Conservation (phyloP, 1,140 invertebrate species). For the Caerostris extrusa region DNA sequence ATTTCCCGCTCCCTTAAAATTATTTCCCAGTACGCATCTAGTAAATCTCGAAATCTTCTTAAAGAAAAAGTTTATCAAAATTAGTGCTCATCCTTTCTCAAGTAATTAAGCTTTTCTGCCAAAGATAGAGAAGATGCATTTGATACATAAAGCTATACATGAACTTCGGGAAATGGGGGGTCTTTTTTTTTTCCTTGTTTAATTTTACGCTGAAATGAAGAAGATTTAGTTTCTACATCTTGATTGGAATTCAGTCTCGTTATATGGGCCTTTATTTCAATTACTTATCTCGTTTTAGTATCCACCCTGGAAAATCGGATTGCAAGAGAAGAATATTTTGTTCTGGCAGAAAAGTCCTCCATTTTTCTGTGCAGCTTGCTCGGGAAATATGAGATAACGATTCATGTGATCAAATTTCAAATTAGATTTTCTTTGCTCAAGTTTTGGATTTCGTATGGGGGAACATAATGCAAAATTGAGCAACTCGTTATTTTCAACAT, state of each 20-base stretch:
- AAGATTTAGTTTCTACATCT: not conserved
- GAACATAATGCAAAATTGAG: too few species aligned
- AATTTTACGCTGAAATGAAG: not conserved
- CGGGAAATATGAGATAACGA: too few species aligned
- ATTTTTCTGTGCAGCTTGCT: too few species aligned
- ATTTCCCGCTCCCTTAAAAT: too few species aligned
- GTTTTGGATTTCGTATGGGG: too few species aligned
- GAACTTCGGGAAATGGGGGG: not conserved
- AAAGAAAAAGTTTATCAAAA: not conserved
- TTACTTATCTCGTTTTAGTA: constrained; percentile 39
- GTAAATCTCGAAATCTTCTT: too few species aligned
- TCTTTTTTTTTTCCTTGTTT: not conserved
- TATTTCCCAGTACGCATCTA: too few species aligned
- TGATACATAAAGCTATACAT: not conserved
- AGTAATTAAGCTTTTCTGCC: not conserved
- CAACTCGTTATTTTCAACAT: too few species aligned
- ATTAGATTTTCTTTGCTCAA: too few species aligned
- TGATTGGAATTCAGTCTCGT: constrained; percentile 34
- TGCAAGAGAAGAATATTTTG: not conserved
- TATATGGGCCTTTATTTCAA: not conserved
- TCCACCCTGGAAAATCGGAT: constrained; percentile 31
- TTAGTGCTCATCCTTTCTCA: not conserved
- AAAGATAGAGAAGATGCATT: not conserved
- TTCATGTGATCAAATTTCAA: too few species aligned
- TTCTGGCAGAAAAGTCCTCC: not conserved